phyloP scores from a whole-genome alignment of 2,797 vertebrate genomes.

The Spondyliosoma cantharus region DNA sequence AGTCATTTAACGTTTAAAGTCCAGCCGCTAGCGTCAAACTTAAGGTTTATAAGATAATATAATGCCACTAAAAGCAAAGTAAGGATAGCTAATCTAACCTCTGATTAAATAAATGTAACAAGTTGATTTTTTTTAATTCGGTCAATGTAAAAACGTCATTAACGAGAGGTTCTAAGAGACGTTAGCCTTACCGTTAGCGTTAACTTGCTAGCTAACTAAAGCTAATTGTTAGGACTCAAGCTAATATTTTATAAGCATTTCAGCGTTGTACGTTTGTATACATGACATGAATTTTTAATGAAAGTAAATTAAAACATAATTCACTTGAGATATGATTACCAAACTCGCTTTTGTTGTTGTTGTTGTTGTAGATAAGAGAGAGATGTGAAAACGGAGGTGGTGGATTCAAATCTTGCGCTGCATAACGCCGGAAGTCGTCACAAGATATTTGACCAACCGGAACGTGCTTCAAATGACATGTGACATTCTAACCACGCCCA shows the following conservation, averaged over 20 bases:
- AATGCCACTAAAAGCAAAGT: neutral
- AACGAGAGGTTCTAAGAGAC: neutral
- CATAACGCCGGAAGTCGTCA: conserved; percentile 64
- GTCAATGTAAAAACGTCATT: neutral
- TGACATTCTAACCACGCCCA: neutral
- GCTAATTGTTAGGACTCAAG: neutral
- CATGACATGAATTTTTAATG: too few relatives aligned
- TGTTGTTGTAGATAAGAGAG: neutral
- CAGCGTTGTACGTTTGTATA: fast-evolving
- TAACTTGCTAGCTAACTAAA: neutral
- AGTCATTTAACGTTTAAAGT: conserved; percentile 50
- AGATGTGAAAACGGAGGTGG: fast-evolving
- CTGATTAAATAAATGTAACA: neutral
- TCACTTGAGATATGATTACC: neutral
- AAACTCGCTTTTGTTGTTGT: neutral
- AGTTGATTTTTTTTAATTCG: neutral
- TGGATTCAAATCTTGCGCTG: conserved; percentile 67
- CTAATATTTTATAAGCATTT: neutral
- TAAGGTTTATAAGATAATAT: too few relatives aligned
- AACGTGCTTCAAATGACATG: neutral
- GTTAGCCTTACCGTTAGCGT: conserved; percentile 33
- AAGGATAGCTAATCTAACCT: too few relatives aligned
- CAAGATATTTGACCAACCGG: conserved; percentile 50
- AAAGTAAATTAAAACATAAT: neutral
- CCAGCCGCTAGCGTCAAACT: neutral